phyloP scores from a whole-genome alignment of 1,140 invertebrate species.

The Eueides isabella region DNA sequence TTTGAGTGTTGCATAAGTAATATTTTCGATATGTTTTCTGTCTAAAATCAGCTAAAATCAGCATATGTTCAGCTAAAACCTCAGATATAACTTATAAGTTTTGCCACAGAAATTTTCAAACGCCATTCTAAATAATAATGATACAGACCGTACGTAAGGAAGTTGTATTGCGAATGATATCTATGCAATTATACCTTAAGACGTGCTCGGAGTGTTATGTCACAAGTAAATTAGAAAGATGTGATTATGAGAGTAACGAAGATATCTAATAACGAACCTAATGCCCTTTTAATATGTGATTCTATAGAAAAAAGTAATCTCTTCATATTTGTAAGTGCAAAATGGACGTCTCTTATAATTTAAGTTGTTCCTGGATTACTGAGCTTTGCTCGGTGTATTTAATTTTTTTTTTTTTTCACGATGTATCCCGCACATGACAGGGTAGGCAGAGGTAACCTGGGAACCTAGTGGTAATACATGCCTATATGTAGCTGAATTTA shows the following conservation, averaged over 20 bases:
- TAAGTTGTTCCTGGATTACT: too few species aligned
- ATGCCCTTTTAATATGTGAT: constrained; percentile 6
- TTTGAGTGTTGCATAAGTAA: too few species aligned
- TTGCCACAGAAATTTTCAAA: background rate
- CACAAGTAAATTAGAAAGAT: constrained; percentile 6
- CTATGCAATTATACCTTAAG: background rate
- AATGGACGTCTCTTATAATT: background rate
- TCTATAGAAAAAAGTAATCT: constrained; percentile 2
- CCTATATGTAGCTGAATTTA: too few species aligned
- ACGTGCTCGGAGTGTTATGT: constrained; percentile 5
- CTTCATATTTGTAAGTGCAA: background rate
- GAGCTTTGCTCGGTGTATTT: too few species aligned
- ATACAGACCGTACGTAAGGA: background rate
- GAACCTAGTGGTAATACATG: too few species aligned
- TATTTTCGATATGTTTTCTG: background rate
- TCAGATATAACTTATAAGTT: background rate
- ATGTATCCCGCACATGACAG: too few species aligned
- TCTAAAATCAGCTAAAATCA: background rate
- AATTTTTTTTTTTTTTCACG: too few species aligned
- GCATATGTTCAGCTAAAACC: too few species aligned
- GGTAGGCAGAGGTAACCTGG: too few species aligned
- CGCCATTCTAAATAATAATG: background rate
- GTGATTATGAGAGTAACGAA: background rate
- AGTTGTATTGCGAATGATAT: background rate
- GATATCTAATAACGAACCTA: background rate